phyloP scores from a whole-genome alignment of 2,113 vertebrate genomes.

The Heterotis niloticus region DNA sequence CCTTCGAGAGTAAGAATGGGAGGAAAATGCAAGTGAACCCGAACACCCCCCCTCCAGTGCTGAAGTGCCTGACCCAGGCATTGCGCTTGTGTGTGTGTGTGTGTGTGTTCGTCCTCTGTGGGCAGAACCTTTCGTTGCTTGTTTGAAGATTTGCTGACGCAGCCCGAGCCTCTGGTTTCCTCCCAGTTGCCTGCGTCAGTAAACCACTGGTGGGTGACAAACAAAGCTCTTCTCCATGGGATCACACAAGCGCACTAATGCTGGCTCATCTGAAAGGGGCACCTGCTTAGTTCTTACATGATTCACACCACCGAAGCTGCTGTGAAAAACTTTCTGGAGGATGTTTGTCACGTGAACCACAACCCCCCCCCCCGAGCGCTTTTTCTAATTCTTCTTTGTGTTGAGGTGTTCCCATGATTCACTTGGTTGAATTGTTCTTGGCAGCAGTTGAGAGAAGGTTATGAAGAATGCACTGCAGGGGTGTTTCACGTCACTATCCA shows the following conservation, averaged over 20 bases:
- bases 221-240: neutral
- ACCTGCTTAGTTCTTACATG: slow-evolving; percentile 5
- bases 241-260: neutral
- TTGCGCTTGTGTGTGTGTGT: neutral
- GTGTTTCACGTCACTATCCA: neutral
- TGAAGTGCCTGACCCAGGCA: neutral
- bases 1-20: neutral
- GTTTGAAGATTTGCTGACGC: neutral
- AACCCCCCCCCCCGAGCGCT: no score
- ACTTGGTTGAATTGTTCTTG: neutral
- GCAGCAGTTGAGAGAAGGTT: no score
- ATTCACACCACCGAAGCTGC: neutral
- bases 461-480: neutral
- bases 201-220: neutral
- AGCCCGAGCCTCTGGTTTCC: neutral
- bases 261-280: neutral
- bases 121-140: neutral
- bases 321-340: neutral
- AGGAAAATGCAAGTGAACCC: slow-evolving; percentile 6
- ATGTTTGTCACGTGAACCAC: neutral
- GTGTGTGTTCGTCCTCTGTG: neutral
- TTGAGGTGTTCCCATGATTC: neutral
- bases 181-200: neutral
- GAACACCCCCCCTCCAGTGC: neutral
- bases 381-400: neutral